Evolutionary conservation across 1,140 invertebrate species (phyloP), one percentile per base, ranked within the genome.

Genomic region (Euura lappo): DNA sequence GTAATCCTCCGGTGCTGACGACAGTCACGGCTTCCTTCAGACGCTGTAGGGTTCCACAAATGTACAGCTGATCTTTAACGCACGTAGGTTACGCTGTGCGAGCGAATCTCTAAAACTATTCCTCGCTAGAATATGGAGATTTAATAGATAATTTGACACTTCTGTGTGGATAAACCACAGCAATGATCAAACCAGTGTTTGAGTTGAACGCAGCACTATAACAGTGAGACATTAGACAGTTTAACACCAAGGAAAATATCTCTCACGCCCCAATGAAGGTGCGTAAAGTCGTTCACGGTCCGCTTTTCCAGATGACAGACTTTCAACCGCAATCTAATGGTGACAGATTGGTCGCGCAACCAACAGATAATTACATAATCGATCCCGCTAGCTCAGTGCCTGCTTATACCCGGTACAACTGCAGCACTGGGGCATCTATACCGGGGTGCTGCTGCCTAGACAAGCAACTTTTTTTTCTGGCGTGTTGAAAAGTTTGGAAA

Each of bases 1-100:
- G 69, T 77, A 77, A 77, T 77, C 76, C 76, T 75, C 71, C 72
- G 72, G 72, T 66, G 70, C 66, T 10, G 72, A 74, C 75, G 70
- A 65, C 66, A 65, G 71, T 72, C 76, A 77, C 76, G 76, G 69
- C 75, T 77, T 69, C 69, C 72, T 75, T 73, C 70, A 47, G 66
- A 75, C 69, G 67, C 64, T 70, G 45, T 45, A 10, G 65, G 69
- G 68, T 68, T 71, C 46, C 51, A 51, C 47, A 6, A 7, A 60
- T n/a, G 51, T 60, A 60, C 51, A 60, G 51, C 51, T 60, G 51
- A 60, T 60, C 2, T 60, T 60, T 28, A 28, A 28, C 28, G 28
- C 28, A 28, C 28, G 28, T 28, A 28, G 28, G 28, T 28, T 28
- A 28, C 28, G 28, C 28, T 28, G 28, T 1, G 28, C 28, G 28